phyloP scores from a whole-genome alignment of 2,113 vertebrate genomes.

The Erpornis zantholeuca region DNA sequence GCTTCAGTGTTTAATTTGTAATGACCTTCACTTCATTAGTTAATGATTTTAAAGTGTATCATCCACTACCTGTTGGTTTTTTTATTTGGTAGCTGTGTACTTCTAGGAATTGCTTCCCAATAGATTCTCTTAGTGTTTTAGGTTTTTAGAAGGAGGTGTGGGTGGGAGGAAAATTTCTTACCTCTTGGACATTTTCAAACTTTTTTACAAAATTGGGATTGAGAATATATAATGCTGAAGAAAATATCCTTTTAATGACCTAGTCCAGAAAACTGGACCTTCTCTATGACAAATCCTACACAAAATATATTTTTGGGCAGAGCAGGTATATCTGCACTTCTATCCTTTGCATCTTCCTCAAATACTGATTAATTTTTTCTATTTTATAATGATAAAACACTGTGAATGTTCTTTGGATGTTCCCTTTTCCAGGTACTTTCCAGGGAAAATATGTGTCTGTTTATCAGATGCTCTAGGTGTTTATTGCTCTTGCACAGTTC shows the following conservation, averaged over 20 bases:
- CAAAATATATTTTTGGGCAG: neutral
- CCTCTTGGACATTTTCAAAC: neutral
- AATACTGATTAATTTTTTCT: neutral
- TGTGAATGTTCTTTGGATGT: neutral
- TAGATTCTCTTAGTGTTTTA: neutral
- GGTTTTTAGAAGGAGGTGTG: neutral
- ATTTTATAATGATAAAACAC: neutral
- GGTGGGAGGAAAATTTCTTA: neutral
- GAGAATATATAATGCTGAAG: neutral
- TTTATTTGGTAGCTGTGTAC: neutral
- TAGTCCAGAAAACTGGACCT: neutral
- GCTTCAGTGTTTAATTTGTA: neutral
- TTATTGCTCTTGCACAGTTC: neutral
- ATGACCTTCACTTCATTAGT: neutral
- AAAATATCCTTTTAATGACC: neutral
- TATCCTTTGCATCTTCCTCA: neutral
- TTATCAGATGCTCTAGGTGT: neutral
- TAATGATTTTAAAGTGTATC: neutral
- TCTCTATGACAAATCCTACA: neutral
- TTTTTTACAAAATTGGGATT: neutral
- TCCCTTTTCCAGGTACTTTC: neutral
- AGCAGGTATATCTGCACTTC: neutral
- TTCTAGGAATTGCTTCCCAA: neutral
- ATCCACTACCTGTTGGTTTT: neutral
- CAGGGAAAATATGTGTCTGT: neutral